Percentiles rank a stretch among this genome's conserved stretches.
phyloP scores from a whole-genome alignment of 2,888 invertebrate genomes.

The Oligia strigilis region DNA sequence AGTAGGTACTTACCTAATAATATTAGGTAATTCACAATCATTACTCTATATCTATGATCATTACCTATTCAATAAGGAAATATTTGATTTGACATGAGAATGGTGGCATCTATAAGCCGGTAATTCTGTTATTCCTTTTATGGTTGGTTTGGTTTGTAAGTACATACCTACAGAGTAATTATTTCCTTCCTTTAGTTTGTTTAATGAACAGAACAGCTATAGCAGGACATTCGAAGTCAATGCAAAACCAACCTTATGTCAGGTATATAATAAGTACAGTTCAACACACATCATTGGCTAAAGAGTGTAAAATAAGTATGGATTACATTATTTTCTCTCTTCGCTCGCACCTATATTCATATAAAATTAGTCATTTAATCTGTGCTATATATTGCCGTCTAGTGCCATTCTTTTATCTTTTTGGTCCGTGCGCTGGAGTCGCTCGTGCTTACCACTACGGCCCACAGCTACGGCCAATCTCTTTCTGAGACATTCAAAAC shows the following conservation, averaged over 20 bases:
- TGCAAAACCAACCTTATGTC: neutral
- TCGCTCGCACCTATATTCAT: neutral
- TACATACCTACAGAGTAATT: neutral
- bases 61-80: neutral
- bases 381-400: neutral
- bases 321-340: neutral
- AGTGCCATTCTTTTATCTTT: neutral
- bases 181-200: neutral
- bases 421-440: neutral
- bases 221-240: neutral
- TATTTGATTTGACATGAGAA: slow-evolving; percentile 3
- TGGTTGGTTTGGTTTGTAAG: neutral
- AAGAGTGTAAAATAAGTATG: neutral
- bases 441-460: neutral
- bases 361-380: neutral
- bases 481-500: neutral
- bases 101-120: neutral
- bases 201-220: slow-evolving; percentile 6
- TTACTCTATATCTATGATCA: too few species aligned
- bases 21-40: neutral
- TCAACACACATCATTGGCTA: neutral
- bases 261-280: neutral
- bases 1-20: neutral
- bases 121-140: neutral
- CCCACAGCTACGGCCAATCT: neutral